These are phyloP conservation scores for Caloenas nicobarica DNA, from an alignment of 2,113 vertebrate genomes.

Conservation along the genomic window DNA sequence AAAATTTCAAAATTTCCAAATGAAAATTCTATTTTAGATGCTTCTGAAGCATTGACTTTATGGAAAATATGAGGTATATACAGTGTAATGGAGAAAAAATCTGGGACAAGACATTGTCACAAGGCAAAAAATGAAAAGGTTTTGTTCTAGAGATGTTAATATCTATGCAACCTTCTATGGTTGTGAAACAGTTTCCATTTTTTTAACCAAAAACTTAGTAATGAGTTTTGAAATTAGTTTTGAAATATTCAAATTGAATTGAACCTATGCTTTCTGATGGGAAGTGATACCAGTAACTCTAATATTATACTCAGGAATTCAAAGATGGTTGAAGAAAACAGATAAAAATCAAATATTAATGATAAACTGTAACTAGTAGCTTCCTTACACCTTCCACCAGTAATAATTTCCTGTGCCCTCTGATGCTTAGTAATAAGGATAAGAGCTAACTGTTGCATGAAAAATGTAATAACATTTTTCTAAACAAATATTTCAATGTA, in stretches of 20 bases:
- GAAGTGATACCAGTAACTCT: constrained; percentile 42
- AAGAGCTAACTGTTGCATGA: constrained; percentile 54
- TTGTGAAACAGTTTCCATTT: background rate
- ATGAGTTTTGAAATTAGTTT: background rate
- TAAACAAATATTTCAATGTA: background rate
- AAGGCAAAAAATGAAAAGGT: background rate
- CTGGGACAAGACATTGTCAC: background rate
- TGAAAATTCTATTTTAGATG: background rate
- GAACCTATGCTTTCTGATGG: background rate
- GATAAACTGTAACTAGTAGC: constrained; percentile 41
- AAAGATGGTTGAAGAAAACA: constrained; percentile 47
- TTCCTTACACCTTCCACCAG: constrained; percentile 32
- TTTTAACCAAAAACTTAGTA: background rate
- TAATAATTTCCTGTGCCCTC: background rate
- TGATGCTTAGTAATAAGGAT: background rate
- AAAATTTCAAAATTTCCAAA: constrained; percentile 5
- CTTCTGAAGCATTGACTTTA: background rate
- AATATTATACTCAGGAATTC: constrained; percentile 69
- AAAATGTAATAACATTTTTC: background rate
- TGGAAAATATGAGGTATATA: background rate
- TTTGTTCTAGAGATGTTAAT: background rate
- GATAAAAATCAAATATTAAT: constrained; percentile 21
- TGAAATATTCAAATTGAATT: background rate
- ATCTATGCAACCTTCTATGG: background rate
- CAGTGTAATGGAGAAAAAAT: background rate